These are phyloP conservation scores for Lacanobia oleracea DNA, from an alignment of 2,888 invertebrate species.

Conservation along the genomic window DNA sequence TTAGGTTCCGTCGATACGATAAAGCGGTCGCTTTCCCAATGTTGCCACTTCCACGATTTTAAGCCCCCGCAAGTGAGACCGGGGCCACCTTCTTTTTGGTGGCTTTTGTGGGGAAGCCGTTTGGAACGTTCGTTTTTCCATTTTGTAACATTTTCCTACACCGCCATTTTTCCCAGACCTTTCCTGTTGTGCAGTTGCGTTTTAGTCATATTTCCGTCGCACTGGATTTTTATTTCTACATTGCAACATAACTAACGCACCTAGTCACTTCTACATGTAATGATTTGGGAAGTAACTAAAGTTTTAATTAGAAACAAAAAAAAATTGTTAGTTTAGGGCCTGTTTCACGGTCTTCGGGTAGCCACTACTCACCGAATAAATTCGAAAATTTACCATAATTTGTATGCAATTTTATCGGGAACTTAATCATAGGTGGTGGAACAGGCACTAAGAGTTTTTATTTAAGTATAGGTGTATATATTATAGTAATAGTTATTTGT, in stretches of 20 bases:
- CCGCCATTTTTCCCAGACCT: conserved; percentile 3
- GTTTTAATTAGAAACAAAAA: not conserved
- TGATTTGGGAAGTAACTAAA: not conserved
- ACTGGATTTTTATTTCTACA: not conserved
- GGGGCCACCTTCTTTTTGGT: conserved; percentile 15
- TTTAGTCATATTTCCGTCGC: conserved; percentile 8
- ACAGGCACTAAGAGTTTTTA: too few species aligned
- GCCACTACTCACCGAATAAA: too few species aligned
- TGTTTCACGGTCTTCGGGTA: too few species aligned
- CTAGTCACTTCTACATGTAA: too few species aligned
- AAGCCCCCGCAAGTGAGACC: not conserved
- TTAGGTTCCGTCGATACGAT: not conserved
- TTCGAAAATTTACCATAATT: too few species aligned
- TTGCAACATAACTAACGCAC: too few species aligned
- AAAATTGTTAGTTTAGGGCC: too few species aligned
- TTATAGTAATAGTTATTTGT: too few species aligned
- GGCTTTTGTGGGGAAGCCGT: conserved; percentile 16
- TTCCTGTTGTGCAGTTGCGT: conserved; percentile 11
- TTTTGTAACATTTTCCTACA: conserved; percentile 21
- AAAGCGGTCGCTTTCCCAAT: not conserved
- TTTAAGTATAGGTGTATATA: too few species aligned
- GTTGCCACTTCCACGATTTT: conserved; percentile 23
- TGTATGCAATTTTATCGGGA: too few species aligned
- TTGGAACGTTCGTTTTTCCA: conserved; percentile 10
- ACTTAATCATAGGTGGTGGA: too few species aligned